Base-by-base conservation (phyloP, 30 jellyfish, hydroid and myxozoan genomes). In the Catostylus mosaicus region DNA sequence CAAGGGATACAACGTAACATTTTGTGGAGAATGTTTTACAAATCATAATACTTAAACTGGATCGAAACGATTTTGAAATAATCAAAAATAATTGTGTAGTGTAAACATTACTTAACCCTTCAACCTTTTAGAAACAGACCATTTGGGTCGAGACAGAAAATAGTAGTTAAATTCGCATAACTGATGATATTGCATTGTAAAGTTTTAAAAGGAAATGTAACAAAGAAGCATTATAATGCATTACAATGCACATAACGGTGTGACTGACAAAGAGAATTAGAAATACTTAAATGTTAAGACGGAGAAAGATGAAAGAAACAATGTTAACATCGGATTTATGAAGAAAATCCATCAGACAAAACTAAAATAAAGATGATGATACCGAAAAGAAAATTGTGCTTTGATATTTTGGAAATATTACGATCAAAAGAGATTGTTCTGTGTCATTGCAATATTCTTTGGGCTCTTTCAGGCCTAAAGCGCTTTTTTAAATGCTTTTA, bases 381-480 rank as follows among this genome's bases (percentile, higher is more conserved):
- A 18, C 84, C 84, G 40, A 54, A 73, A 7, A 54, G 69, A 0
- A 73, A 7, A 40, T 18, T 5, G 32, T 18, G 23, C 16, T 19
- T 6, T 6, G 1, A 18, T 66, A 57, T 66, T 66, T 1, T 66
- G 59, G 11, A 30, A 66, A 66, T 26, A 66, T 1, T 2, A 18
- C 30, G 4, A 66, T 29, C 57, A 66, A 66, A 66, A 57, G 32
- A 30, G 78, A 10, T 66, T 66, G 78, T 66, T 40, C 22, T 66
- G 30, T 16, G 59, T 30, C 30, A 26, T n/a, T 52, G 6, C 6
- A n/a, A 20, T 52, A 7, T 52, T 26, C 67, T 43, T 52, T 11
- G 67, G 19, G 27, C 29, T 52, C 7, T n/a, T 10, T 11, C 7
- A 20, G 26, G 26, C 67, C 67, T 10, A 26, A 16, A 52, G 30